Evolutionary conservation across 2,113 vertebrate genomes (phyloP).

Genomic region (Pelusios castaneus): DNA sequence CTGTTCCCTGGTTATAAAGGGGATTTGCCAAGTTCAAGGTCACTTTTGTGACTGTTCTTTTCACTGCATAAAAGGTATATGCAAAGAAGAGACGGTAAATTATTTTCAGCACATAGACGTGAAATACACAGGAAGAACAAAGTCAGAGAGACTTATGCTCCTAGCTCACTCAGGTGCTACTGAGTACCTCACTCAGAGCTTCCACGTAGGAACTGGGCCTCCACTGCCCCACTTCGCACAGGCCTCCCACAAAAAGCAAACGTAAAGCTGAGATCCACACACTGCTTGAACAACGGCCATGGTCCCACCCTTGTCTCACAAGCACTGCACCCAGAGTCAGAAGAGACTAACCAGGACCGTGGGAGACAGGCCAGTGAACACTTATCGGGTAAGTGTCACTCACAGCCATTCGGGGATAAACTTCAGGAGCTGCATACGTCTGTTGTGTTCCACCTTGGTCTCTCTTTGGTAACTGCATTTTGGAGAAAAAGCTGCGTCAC

Average conservation of each 20-base stretch:
- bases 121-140: background rate
- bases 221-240: background rate
- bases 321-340: background rate
- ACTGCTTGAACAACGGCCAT: background rate
- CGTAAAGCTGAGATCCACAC: background rate
- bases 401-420: background rate
- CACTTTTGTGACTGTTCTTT: conserved; percentile 26
- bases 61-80: background rate
- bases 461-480: conserved; percentile 7
- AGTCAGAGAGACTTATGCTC: background rate
- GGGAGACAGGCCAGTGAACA: background rate
- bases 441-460: conserved; percentile 47
- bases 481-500: background rate
- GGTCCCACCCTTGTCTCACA: background rate
- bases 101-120: background rate
- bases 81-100: background rate
- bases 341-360: background rate
- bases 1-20: background rate
- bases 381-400: background rate
- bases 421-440: background rate
- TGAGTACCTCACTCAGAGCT: background rate
- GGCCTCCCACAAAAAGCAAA: background rate
- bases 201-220: background rate
- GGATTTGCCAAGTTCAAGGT: background rate
- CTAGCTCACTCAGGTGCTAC: background rate